Base-by-base conservation (phyloP, 2,113 vertebrate species). In the Chionomys nivalis region DNA sequence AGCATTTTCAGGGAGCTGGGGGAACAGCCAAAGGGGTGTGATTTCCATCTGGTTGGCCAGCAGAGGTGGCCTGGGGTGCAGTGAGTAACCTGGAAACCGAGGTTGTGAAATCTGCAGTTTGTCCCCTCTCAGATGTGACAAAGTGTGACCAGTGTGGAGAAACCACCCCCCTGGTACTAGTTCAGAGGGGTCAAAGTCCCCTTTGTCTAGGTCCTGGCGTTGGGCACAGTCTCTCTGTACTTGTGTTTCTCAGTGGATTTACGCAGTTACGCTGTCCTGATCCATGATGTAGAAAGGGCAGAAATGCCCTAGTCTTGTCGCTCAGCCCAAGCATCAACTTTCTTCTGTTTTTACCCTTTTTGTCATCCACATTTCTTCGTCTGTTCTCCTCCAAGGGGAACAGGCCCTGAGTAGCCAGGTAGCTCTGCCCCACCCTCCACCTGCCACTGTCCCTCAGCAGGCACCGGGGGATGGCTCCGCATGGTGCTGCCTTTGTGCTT, bases 241-340 rank as follows among this genome's bases (percentile, higher is more conserved):
- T 96, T 90, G 83, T 89, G 65, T 8, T 88, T 89, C 39, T 91
- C 24, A 47, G n/a, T 61, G 58, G 44, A 24, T 73, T 86, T 89
- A 49, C 83, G 16, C 49, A 88, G 1, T 86, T 39, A 49, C 52
- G 52, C 66, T 68, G 31, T 89, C 72, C 81, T 77, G 33, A 26
- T 63, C 76, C 31, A 58, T n/a, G 81, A 23, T 78, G 39, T 13
- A 61, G 49, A 76, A 81, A 42, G 82, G 79, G 52, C 66, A 42
- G 33, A 89, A 73, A 66, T n/a, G 10, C 16, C 52, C 58, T 89
- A 14, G 7, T 90, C 73, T 28, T 79, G 68, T 52, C 11, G 1
- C 39, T 21, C 16, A 44, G 44, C 58, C 66, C 26, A 3, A 11
- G 78, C 6, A 36, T 8, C 23, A 17, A 36, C 58, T 28, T 52